These are phyloP conservation scores for Antheraea mylitta DNA, from an alignment of 1,140 invertebrate species.

Conservation along the genomic window DNA sequence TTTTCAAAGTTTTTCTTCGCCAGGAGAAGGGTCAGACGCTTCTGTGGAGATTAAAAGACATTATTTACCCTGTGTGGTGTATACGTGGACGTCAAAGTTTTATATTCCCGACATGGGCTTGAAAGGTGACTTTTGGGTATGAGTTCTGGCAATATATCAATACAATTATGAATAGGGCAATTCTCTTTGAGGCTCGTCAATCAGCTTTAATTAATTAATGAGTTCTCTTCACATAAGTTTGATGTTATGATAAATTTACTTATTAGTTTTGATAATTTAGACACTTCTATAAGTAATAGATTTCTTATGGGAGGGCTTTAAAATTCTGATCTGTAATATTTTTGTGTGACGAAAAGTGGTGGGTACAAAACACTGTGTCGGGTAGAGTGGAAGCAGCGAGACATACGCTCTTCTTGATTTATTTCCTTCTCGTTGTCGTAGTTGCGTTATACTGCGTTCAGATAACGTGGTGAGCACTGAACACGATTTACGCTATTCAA, in stretches of 20 bases:
- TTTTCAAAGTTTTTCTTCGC: constrained; percentile 48
- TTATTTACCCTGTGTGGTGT: constrained; percentile 63
- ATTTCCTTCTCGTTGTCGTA: too few species aligned
- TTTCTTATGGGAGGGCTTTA: too few species aligned
- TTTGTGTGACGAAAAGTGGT: too few species aligned
- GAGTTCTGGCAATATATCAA: constrained; percentile 38
- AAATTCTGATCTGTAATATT: too few species aligned
- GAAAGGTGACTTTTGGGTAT: constrained; percentile 43
- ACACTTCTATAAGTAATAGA: too few species aligned
- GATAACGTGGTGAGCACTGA: too few species aligned
- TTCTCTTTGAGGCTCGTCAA: constrained; percentile 32
- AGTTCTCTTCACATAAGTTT: constrained; percentile 8
- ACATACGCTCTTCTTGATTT: too few species aligned
- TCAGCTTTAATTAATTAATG: constrained; percentile 35
- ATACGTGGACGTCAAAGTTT: constrained; percentile 55
- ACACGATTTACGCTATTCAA: too few species aligned
- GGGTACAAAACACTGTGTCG: too few species aligned
- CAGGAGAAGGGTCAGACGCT: constrained; percentile 51
- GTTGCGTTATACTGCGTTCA: too few species aligned
- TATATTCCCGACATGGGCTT: constrained; percentile 63
- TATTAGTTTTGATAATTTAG: background rate
- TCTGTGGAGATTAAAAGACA: constrained; percentile 67
- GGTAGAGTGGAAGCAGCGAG: too few species aligned
- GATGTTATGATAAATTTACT: background rate
- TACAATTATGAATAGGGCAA: constrained; percentile 37